Base-by-base conservation (phyloP, 2,888 invertebrate species). In the Thereva nobilitata region DNA sequence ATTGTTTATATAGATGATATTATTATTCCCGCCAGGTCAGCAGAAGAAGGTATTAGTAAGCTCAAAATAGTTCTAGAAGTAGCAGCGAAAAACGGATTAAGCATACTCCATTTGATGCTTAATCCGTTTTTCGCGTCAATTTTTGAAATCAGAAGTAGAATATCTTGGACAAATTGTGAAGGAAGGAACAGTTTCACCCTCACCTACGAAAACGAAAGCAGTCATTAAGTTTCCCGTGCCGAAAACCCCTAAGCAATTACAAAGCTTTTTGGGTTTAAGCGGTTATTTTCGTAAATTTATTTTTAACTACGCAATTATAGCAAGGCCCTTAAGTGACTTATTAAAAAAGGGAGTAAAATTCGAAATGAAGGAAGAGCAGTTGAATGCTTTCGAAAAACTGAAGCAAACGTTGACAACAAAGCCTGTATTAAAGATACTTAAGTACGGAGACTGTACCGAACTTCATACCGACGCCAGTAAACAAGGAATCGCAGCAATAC, bases 331-430 rank as follows among this genome's bases (percentile, higher is more conserved):
- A n/a, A 8, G n/a, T n/a, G 45, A 45, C 10, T 45, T 45, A 9
- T 10, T 10, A 7, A 45, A n/a, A 10, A 45, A 45, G 10, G 8
- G 10, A 5, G 9, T 45, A n/a, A 5, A 9, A 45, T 74, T 72
- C 70, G 5, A 52, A 34, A 70, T 72, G 59, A 55, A 67, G 7
- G 9, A 10, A 12, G 70, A 70, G 12, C 12, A 44, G 70, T 70
- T 69, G 67, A 68, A 64, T n/a, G 67, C 68, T 4, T 68, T 74
- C 38, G 70, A 73, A 23, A 70, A 50, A n/a, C 10, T 70, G 38
- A 70, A 70, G 44, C 35, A 10, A 34, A 7, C 12, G 10, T 34
- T 64, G 37, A 41, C 37, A 34, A 8, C n/a, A 4, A 37, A 45
- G 3, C 44, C 64, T n/a, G 45, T 54, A n/a, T 44, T 64, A 23